Evolutionary conservation across 2,113 vertebrate species (phyloP), one percentile per base, ranked within the genome.

Genomic region (Percina caprodes): DNA sequence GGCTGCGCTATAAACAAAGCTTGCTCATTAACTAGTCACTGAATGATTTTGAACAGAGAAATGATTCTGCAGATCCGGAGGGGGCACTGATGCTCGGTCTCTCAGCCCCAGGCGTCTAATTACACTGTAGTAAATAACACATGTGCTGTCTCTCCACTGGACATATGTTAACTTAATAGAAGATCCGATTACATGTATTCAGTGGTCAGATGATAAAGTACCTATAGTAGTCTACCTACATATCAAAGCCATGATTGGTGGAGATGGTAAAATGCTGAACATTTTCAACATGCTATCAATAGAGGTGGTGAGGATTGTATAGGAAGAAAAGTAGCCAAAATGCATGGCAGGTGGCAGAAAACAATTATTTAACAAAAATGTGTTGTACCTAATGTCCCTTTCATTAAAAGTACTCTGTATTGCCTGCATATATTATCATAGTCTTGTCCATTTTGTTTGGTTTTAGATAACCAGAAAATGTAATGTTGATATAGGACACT

Each of bases 1-100:
- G 80, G 76, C 76, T 61, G 89, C 62, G 54, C 82, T 82, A 86
- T 89, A 86, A 95, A 92, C 84, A 92, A 89, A 87, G 90, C 86
- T 74, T 9, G 58, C 15, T 74, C 88, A 95, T 95, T 94, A 95
- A 93, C 87, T 94, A 96, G 94, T 95, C 87, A 94, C 86, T 18
- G 62, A 61, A 92, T 92, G 78, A 94, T 91, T 94, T 92, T 91
- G 71, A 93, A 91, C 55, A 87, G 86, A 90, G 87, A 92, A 91
- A 90, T 77, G 15, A 88, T 92, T 92, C 72, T 68, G 71, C 3
- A 8, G 75, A 82, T 79, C 39, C 33, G 1, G 39, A 63, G 78
- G 10, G 45, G 70, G 69, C n/a, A 24, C 61, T 45, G 60, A 69
- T 3, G 13, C 46, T 56, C 70, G 56, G 46, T 63, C 56, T 67